These are phyloP conservation scores for Vulpes lagopus DNA, from an alignment of 2,113 vertebrate genomes.

Conservation along the genomic window DNA sequence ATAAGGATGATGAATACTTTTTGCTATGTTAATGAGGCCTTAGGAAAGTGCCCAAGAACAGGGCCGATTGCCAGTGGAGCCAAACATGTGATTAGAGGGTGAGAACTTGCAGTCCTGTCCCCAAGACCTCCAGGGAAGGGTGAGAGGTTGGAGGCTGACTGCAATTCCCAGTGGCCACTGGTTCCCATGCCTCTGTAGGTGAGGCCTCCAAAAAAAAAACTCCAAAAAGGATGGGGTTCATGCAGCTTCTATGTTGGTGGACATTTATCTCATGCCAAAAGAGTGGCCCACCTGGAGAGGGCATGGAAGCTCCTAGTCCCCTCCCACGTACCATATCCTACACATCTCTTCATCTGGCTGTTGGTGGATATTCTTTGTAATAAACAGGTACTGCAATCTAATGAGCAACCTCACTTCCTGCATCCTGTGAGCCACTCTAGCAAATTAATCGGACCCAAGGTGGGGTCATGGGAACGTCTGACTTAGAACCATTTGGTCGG, in stretches of 20 bases:
- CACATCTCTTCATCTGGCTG: not conserved
- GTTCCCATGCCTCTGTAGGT: not conserved
- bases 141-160: not conserved
- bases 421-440: not conserved
- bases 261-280: fast-evolving
- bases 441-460: not conserved
- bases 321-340: not conserved
- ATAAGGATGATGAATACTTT: not conserved
- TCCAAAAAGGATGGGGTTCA: not conserved
- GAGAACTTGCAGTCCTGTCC: not conserved
- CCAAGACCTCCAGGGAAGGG: not conserved
- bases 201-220: not conserved
- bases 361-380: not conserved
- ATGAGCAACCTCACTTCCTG: not conserved
- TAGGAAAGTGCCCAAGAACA: not conserved
- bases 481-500: not conserved
- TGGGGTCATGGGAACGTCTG: not conserved
- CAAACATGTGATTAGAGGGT: not conserved
- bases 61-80: not conserved
- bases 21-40: not conserved
- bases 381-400: not conserved
- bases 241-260: not conserved
- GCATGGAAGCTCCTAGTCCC: not conserved
- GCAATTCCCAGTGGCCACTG: not conserved
- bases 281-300: not conserved